A percentile compares a stretch with the other conserved stretches of the same genome.
Conservation (phyloP, 2,113 vertebrate genomes). For the Silurus glanis region DNA sequence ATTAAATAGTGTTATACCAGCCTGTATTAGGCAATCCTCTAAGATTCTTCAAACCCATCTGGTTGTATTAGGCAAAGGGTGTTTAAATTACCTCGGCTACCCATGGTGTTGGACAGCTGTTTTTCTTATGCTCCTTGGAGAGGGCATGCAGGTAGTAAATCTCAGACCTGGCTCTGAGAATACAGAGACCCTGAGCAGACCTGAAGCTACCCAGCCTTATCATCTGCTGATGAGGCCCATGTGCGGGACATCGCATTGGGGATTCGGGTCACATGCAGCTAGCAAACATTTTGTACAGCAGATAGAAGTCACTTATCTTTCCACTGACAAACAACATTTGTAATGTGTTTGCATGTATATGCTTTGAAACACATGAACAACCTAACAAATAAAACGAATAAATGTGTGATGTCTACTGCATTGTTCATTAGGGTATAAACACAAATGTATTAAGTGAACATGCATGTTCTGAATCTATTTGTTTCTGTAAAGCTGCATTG, state of each 20-base stretch:
- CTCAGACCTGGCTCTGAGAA: conserved; percentile 19
- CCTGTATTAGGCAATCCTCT: neutral
- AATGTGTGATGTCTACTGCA: no score
- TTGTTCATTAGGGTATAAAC: no score
- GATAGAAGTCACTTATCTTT: conserved; percentile 20
- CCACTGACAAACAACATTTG: neutral
- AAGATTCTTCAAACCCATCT: neutral
- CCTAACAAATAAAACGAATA: no score
- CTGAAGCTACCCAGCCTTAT: conserved; percentile 33
- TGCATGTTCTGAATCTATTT: no score
- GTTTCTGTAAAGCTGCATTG: no score
- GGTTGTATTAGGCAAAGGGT: neutral
- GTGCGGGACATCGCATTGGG: neutral
- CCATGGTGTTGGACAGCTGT: neutral
- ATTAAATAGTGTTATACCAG: neutral
- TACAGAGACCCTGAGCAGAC: conserved; percentile 23
- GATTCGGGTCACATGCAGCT: neutral
- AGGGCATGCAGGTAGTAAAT: conserved; percentile 34
- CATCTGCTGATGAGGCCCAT: conserved; percentile 7
- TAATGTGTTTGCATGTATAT: neutral
- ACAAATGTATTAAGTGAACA: no score
- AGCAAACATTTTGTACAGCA: conserved; percentile 28
- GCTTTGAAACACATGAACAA: neutral
- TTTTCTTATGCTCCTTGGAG: conserved; percentile 20
- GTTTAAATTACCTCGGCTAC: neutral